These are phyloP conservation scores for Drosophila nasuta DNA, from an alignment of 1,140 invertebrate species.

Conservation along the genomic window DNA sequence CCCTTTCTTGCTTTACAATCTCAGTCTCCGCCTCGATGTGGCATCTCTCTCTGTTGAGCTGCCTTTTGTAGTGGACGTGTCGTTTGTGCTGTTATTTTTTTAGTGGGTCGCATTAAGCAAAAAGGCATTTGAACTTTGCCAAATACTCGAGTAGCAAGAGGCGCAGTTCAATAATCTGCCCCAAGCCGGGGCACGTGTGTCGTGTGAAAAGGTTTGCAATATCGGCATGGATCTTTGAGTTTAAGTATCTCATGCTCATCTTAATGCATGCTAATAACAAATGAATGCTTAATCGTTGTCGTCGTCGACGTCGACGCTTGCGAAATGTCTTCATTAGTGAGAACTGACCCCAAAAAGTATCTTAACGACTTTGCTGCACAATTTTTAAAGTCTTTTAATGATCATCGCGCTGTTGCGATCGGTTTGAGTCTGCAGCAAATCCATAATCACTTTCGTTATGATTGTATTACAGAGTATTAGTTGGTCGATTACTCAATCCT, in stretches of 20 bases:
- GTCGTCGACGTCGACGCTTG: not conserved
- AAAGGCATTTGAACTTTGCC: constrained; percentile 43
- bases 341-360: constrained; percentile 11
- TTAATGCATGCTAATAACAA: constrained; percentile 26
- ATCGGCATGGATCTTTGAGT: not conserved
- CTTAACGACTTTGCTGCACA: constrained; percentile 17
- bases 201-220: constrained; percentile 17
- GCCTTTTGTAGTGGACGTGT: constrained; percentile 51
- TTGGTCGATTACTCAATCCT: not conserved
- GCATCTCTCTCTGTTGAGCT: constrained; percentile 17
- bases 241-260: constrained; percentile 8
- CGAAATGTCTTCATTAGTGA: constrained; percentile 25
- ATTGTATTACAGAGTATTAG: not conserved
- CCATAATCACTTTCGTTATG: not conserved
- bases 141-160: constrained; percentile 9
- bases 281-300: constrained; percentile 11
- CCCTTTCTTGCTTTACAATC: not conserved
- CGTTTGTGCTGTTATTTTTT: constrained; percentile 46
- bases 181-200: constrained; percentile 11
- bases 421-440: not conserved
- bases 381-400: constrained; percentile 4
- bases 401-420: not conserved
- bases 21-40: constrained; percentile 8
- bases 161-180: not conserved
- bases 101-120: constrained; percentile 45